These are phyloP conservation scores for Calosoma granatense DNA, from an alignment of 1,140 invertebrate genomes.

Conservation along the genomic window DNA sequence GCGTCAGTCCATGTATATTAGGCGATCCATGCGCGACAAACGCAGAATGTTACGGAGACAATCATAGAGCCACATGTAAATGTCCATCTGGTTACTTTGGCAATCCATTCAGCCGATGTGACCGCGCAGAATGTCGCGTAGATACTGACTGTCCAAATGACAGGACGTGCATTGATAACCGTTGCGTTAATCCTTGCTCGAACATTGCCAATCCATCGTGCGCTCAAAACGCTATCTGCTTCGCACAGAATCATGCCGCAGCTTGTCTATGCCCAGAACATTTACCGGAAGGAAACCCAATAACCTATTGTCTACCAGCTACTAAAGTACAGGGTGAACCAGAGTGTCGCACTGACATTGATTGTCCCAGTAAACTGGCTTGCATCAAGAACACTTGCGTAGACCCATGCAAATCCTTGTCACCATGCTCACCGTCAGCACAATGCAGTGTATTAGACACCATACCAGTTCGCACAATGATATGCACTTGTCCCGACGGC, in stretches of 20 bases:
- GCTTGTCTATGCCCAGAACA: slow-evolving; percentile 66
- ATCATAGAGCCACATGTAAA: slow-evolving; percentile 64
- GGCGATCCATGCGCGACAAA: slow-evolving; percentile 69
- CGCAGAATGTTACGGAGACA: slow-evolving; percentile 68
- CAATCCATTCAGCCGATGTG: slow-evolving; percentile 67
- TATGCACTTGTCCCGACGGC: slow-evolving; percentile 73
- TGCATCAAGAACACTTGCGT: slow-evolving; percentile 70
- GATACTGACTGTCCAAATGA: slow-evolving; percentile 64
- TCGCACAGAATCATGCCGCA: slow-evolving; percentile 62
- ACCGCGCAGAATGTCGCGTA: slow-evolving; percentile 66
- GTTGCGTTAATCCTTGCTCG: slow-evolving; percentile 66
- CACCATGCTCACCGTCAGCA: slow-evolving; percentile 58
- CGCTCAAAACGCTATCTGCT: slow-evolving; percentile 70
- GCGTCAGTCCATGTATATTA: slow-evolving; percentile 66
- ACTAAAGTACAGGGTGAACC: slow-evolving; percentile 42
- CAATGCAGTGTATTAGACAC: slow-evolving; percentile 71
- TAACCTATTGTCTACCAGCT: slow-evolving; percentile 58
- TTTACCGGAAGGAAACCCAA: slow-evolving; percentile 63
- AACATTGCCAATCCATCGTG: slow-evolving; percentile 51
- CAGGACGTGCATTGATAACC: slow-evolving; percentile 55
- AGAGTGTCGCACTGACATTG: slow-evolving; percentile 65
- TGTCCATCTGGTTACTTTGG: slow-evolving; percentile 60
- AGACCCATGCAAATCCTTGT: slow-evolving; percentile 64
- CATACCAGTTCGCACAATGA: slow-evolving; percentile 70
- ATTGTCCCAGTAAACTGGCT: slow-evolving; percentile 68